Percentiles rank a stretch among this genome's conserved stretches.
These are phyloP conservation scores for Brachionus calyciflorus DNA, from an alignment of 1,140 invertebrate genomes.

Conservation along the genomic window DNA sequence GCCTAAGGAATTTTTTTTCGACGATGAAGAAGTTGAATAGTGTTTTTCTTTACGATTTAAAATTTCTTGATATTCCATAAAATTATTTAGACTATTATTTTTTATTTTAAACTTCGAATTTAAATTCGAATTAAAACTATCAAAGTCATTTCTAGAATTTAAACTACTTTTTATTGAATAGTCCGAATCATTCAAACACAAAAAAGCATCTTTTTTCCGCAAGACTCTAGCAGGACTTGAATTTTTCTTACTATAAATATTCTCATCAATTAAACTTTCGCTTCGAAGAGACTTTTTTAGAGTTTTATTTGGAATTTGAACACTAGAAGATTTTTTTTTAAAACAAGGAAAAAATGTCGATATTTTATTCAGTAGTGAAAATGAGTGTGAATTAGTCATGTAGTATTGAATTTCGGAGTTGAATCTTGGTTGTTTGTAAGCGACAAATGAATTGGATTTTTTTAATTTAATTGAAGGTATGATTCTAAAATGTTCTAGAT, in stretches of 20 bases:
- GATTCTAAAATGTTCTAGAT: not conserved
- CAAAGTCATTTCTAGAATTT: constrained; percentile 1
- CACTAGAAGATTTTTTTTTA: too few species aligned
- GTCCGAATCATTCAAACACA: not conserved
- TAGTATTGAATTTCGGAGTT: not conserved
- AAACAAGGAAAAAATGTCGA: not conserved
- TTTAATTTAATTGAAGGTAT: not conserved
- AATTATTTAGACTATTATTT: constrained; percentile 35
- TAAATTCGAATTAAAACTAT: constrained; percentile 3
- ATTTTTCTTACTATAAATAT: too few species aligned
- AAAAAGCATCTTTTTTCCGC: too few species aligned
- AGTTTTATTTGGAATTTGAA: too few species aligned
- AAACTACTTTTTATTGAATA: constrained; percentile 17
- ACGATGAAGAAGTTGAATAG: not conserved
- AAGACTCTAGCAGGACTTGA: too few species aligned
- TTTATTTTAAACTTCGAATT: not conserved
- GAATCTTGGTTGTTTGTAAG: not conserved
- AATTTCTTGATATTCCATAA: constrained; percentile 22
- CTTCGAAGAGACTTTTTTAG: too few species aligned
- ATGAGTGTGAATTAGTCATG: not conserved
- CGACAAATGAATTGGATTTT: constrained; percentile 3
- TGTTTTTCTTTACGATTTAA: not conserved
- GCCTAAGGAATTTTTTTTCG: constrained; percentile 13
- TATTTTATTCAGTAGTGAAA: not conserved
- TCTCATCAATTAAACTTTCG: too few species aligned